Evolutionary conservation across 2,797 vertebrate genomes (phyloP).

Genomic region (Momotus momota): DNA sequence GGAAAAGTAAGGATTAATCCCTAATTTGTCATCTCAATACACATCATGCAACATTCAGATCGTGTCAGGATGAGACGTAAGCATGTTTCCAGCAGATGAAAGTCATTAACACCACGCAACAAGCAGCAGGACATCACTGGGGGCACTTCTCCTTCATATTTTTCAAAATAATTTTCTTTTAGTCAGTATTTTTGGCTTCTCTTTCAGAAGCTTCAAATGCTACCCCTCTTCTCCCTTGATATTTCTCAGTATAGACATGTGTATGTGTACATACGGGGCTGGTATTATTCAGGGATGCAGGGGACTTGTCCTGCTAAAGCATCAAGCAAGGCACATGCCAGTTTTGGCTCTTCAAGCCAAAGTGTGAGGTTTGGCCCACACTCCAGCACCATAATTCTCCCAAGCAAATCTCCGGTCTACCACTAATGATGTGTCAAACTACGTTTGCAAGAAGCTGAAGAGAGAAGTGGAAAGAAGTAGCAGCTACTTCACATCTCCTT

Average conservation of each 20-base stretch:
- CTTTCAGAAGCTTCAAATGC: neutral
- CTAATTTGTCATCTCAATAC: neutral
- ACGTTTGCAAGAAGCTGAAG: neutral
- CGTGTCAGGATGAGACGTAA: neutral
- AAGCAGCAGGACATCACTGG: neutral
- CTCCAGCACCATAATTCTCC: fast-evolving
- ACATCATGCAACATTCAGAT: neutral
- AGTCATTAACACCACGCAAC: neutral
- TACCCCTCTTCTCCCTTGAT: neutral
- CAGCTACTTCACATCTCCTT: conserved; percentile 37
- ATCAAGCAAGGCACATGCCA: neutral
- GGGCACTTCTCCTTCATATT: neutral
- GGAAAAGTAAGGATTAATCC: neutral
- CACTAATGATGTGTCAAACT: neutral
- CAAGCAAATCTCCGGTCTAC: neutral
- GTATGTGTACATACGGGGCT: neutral
- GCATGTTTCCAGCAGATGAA: neutral
- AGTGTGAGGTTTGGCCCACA: neutral
- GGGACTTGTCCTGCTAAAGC: neutral
- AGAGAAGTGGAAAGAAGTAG: conserved; percentile 2
- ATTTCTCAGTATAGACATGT: neutral
- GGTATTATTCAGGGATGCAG: neutral
- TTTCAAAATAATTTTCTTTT: neutral
- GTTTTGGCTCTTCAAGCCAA: neutral
- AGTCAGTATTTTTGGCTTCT: neutral